These are phyloP conservation scores for Falco punctatus DNA, from an alignment of 2,113 vertebrate species.

Conservation along the genomic window DNA sequence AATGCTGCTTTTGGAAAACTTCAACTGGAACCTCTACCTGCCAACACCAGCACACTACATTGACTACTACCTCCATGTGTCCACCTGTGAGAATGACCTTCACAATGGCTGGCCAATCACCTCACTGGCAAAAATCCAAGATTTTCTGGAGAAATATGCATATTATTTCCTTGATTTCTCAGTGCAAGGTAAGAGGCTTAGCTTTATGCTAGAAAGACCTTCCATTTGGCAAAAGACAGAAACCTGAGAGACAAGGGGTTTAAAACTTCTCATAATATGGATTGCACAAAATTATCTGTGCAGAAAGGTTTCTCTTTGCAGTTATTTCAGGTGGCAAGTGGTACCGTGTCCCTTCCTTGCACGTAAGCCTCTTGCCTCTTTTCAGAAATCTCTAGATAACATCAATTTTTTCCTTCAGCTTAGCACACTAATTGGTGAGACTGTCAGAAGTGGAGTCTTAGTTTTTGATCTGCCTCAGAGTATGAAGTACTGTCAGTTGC, in stretches of 20 bases:
- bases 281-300: neutral
- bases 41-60: constrained; percentile 93
- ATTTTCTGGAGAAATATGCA: constrained; percentile 88
- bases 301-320: neutral
- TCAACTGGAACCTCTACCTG: constrained; percentile 90
- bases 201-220: neutral
- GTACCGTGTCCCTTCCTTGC: neutral
- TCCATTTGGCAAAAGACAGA: neutral
- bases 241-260: neutral
- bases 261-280: neutral
- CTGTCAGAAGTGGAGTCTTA: neutral
- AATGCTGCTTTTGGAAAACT: constrained; percentile 89
- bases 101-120: constrained; percentile 86
- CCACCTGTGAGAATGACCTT: constrained; percentile 85
- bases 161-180: constrained; percentile 92
- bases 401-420: neutral
- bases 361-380: neutral
- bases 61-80: constrained; percentile 91
- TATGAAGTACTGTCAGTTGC: neutral
- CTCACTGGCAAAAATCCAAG: constrained; percentile 84
- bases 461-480: neutral
- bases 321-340: neutral
- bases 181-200: constrained; percentile 81
- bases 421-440: neutral
- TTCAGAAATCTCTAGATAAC: neutral